phyloP scores from a whole-genome alignment of 2,797 vertebrate species.

The Poecilia gillii region DNA sequence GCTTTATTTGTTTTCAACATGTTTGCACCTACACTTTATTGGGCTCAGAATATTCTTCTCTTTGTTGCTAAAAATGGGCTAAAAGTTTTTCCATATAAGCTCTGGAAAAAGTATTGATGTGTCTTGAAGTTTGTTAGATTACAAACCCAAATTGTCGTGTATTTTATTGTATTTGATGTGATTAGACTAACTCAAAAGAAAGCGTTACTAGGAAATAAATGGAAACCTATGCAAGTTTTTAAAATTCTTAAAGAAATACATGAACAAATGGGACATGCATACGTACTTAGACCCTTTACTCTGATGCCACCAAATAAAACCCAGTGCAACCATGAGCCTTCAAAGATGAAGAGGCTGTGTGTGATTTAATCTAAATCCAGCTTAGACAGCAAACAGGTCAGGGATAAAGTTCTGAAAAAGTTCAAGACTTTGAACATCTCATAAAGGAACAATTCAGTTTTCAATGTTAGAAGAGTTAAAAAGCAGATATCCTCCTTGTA shows the following conservation, averaged over 20 bases:
- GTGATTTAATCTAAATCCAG: background rate
- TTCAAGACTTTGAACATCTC: background rate
- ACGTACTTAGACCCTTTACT: background rate
- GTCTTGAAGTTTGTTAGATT: background rate
- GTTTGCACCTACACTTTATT: background rate
- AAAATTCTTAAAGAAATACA: background rate
- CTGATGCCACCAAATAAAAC: background rate
- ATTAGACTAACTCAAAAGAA: background rate
- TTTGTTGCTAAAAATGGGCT: background rate
- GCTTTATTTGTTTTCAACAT: background rate
- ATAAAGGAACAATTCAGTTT: background rate
- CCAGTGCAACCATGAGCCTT: background rate
- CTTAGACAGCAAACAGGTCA: background rate
- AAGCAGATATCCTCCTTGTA: background rate
- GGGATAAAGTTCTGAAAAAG: background rate
- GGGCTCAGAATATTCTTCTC: background rate
- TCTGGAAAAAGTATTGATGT: background rate
- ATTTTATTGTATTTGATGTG: background rate
- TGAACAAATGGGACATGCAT: background rate
- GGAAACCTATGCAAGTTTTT: background rate
- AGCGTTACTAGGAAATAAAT: background rate
- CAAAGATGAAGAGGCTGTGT: background rate
- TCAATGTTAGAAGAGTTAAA: background rate
- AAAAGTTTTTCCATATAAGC: background rate
- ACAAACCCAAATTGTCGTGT: background rate